Base-by-base conservation (phyloP, 1,140 invertebrate genomes). In the Plutomurus gul region DNA sequence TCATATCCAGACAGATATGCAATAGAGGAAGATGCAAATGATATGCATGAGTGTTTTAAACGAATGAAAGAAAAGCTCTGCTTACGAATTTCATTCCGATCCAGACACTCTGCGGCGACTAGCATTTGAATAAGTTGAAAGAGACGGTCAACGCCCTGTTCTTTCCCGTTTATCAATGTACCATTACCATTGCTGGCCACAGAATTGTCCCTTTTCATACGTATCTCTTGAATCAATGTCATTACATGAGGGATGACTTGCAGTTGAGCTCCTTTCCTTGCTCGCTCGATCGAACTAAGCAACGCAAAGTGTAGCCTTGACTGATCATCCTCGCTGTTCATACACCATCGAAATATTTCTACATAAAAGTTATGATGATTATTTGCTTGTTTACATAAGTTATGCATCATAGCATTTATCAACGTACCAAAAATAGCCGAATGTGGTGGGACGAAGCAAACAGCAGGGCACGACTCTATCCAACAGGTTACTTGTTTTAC, bases 41-140 rank as follows among this genome's bases (percentile, higher is more conserved):
- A 46, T 33, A 39, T 20, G 27, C 22, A 30, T 22, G 36, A 40
- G 72, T 27, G 40, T 72, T 22, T 51, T 22, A 40, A 4, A 47
- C 16, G 20, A 4, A 10, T 33, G 39, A 40, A 39, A 18, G 36
- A 51, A 20, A 46, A 49, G 20, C 1, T 11, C 33, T 40, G n/a
- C 78, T 83, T 78, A 83, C 82, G 80, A 4, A 83, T 81, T 78
- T 83, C 82, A 78, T 83, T 81, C 1, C 37, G 6, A 36, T 83
- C 82, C 40, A 83, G 47, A 56, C 80, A 83, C 43, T 75, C 78
- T 18, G 75, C 49, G 10, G 65, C 60, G 16, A 83, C 56, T 18
- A 83, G 60, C 60, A 83, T 79, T 78, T 81, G 82, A 39, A 83
- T 81, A 30, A 83, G 37, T 51, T 81, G 77, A 36, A 81, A 79